A percentile compares a stretch with the other conserved stretches of the same genome.
phyloP scores from a whole-genome alignment of 1,140 invertebrate species.

The Cyclargus thomasi region DNA sequence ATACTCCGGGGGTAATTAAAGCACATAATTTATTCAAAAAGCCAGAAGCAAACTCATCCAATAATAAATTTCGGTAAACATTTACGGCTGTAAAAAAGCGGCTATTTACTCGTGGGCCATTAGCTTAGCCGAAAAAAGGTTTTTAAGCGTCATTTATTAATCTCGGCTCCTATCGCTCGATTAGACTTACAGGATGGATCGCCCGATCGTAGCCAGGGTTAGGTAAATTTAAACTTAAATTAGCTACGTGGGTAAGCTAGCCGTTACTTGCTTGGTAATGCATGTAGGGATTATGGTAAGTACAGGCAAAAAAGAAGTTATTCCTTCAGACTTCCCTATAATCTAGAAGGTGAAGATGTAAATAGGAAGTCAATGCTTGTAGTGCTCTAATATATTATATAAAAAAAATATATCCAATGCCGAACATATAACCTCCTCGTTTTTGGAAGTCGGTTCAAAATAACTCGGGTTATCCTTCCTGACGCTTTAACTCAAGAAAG shows the following conservation, averaged over 20 bases:
- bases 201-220: constrained; percentile 19
- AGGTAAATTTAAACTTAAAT: not conserved
- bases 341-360: no score
- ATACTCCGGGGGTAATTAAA: not conserved
- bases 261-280: not conserved
- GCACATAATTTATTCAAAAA: constrained; percentile 33
- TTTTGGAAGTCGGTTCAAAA: no score
- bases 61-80: constrained; percentile 42
- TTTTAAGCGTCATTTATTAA: constrained; percentile 65
- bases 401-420: no score
- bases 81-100: constrained; percentile 48
- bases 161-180: constrained; percentile 41
- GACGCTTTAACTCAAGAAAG: no score
- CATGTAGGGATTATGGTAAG: no score
- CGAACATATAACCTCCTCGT: no score
- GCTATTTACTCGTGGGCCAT: constrained; percentile 54
- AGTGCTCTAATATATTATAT: no score
- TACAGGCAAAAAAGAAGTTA: no score
- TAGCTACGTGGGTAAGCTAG: not conserved
- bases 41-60: constrained; percentile 34
- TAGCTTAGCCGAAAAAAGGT: constrained; percentile 64
- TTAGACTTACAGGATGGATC: constrained; percentile 49
- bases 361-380: no score
- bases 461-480: no score
- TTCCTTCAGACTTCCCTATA: no score